These are phyloP conservation scores for Poeciliopsis paucimaculata DNA, from an alignment of 2,797 vertebrate species.

Conservation along the genomic window DNA sequence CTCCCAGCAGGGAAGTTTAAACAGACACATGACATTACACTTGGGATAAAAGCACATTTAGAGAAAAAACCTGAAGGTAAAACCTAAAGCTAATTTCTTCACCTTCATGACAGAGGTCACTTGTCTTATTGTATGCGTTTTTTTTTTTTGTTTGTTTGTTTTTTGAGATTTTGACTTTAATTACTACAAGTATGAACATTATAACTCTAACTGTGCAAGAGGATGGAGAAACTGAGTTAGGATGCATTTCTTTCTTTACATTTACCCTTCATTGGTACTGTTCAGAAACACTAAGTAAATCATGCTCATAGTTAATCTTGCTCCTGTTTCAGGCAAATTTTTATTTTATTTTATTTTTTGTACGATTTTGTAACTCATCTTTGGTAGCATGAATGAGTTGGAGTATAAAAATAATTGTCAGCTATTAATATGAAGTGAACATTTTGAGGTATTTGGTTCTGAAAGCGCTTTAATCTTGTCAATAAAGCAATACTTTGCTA, in stretches of 20 bases:
- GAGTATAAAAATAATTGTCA: neutral
- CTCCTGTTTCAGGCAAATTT: too few species aligned
- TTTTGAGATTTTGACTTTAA: conserved; percentile 2
- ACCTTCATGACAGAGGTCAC: neutral
- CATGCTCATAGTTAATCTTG: neutral
- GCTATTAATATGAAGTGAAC: neutral
- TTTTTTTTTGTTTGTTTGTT: neutral
- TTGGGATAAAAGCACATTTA: neutral
- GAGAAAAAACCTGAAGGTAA: neutral
- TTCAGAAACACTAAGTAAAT: conserved; percentile 5
- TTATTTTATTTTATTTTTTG: neutral
- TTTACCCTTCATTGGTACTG: neutral
- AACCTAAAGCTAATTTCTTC: neutral
- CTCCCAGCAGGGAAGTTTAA: conserved; percentile 17
- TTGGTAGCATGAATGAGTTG: neutral
- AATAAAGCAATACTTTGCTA: conserved; percentile 1
- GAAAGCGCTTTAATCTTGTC: neutral
- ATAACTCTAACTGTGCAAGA: conserved; percentile 1
- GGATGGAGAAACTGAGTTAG: neutral
- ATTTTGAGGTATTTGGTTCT: neutral
- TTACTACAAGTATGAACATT: neutral
- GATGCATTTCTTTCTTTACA: too few species aligned
- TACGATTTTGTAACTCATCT: neutral
- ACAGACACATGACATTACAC: conserved; percentile 33
- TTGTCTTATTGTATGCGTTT: neutral